These are phyloP conservation scores for Coregonus suidteri DNA, from an alignment of 2,797 vertebrate genomes.

Conservation along the genomic window DNA sequence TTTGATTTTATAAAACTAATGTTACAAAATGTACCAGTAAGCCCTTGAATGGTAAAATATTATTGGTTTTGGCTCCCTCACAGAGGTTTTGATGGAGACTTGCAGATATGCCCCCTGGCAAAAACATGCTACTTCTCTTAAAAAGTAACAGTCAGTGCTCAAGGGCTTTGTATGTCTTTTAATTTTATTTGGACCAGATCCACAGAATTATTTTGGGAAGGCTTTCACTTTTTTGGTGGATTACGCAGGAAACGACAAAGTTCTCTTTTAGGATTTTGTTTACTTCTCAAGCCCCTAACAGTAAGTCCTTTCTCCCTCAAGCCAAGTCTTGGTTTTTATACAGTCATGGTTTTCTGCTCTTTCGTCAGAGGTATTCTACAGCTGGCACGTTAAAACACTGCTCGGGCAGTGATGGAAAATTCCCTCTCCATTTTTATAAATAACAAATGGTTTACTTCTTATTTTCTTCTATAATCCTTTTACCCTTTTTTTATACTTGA, in stretches of 20 bases:
- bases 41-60: slow-evolving; percentile 29
- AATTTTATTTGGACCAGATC: slow-evolving; percentile 65
- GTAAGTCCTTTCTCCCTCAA: slow-evolving; percentile 67
- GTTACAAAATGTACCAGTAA: slow-evolving; percentile 24
- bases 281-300: slow-evolving; percentile 69
- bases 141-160: slow-evolving; percentile 36
- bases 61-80: slow-evolving; percentile 49
- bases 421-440: slow-evolving; percentile 53
- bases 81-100: slow-evolving; percentile 12
- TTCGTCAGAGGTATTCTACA: slow-evolving; percentile 56
- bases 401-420: slow-evolving; percentile 64
- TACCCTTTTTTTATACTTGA: no score
- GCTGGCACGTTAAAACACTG: slow-evolving; percentile 57
- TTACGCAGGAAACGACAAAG: slow-evolving; percentile 66
- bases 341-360: slow-evolving; percentile 65
- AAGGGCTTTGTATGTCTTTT: slow-evolving; percentile 44
- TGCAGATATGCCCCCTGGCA: slow-evolving; percentile 17
- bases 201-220: slow-evolving; percentile 62
- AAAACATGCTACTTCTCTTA: slow-evolving; percentile 44
- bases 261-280: slow-evolving; percentile 70
- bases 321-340: slow-evolving; percentile 63
- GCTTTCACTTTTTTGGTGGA: slow-evolving; percentile 58
- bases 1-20: slow-evolving; percentile 1
- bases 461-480: slow-evolving; percentile 21
- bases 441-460: slow-evolving; percentile 57